These are phyloP conservation scores for Diarsia brunnea DNA, from an alignment of 2,888 invertebrate species.

Conservation along the genomic window DNA sequence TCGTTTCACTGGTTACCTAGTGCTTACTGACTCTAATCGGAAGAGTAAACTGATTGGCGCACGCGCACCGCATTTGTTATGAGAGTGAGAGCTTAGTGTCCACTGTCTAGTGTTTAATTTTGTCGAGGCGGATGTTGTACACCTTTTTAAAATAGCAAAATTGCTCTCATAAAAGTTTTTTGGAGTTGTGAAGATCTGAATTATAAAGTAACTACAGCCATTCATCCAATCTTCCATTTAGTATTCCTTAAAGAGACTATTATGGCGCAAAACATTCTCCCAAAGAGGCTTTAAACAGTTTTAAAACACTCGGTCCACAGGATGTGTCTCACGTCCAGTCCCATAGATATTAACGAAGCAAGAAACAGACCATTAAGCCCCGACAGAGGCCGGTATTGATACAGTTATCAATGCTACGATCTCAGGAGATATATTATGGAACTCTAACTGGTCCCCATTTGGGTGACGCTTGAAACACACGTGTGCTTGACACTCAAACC, in stretches of 20 bases:
- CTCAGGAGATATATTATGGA: slow-evolving; percentile 81
- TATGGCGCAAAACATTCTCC: slow-evolving; percentile 12
- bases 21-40: slow-evolving; percentile 68
- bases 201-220: background rate
- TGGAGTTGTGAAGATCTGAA: background rate
- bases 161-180: background rate
- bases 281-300: slow-evolving; percentile 43
- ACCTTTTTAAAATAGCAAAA: slow-evolving; percentile 9
- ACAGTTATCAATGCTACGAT: slow-evolving; percentile 84
- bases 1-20: slow-evolving; percentile 44
- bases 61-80: slow-evolving; percentile 64
- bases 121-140: slow-evolving; percentile 19
- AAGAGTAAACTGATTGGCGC: slow-evolving; percentile 67
- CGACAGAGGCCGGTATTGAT: slow-evolving; percentile 77
- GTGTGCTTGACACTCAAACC: slow-evolving; percentile 84
- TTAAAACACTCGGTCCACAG: slow-evolving; percentile 56
- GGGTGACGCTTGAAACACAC: slow-evolving; percentile 87
- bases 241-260: slow-evolving; percentile 2
- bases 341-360: slow-evolving; percentile 71
- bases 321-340: slow-evolving; percentile 63
- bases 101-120: slow-evolving; percentile 34
- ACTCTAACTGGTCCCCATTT: slow-evolving; percentile 85
- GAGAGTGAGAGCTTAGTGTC: slow-evolving; percentile 62
- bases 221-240: background rate
- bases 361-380: slow-evolving; percentile 74